Conservation (phyloP, 2,888 invertebrate genomes). For the Herminia tarsipennalis region DNA sequence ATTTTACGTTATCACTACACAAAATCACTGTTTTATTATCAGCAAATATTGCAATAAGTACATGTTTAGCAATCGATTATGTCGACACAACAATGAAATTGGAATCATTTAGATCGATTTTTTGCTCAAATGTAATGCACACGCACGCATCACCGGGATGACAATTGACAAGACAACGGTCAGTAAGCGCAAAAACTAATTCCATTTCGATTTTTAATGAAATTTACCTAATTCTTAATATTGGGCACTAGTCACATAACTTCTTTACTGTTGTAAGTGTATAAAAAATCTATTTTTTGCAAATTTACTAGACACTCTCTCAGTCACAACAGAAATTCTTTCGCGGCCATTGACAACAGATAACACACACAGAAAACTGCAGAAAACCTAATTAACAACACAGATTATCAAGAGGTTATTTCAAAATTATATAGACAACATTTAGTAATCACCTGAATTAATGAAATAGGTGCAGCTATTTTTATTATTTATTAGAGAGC, state of each 20-base stretch:
- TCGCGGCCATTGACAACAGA: slow-evolving; percentile 46
- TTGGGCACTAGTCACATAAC: slow-evolving; percentile 27
- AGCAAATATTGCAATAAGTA: slow-evolving; percentile 14
- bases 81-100: slow-evolving; percentile 37
- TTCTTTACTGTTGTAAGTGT: slow-evolving; percentile 18
- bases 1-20: slow-evolving; percentile 10
- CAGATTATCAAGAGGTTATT: slow-evolving; percentile 10
- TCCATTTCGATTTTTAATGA: slow-evolving; percentile 3
- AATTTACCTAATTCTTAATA: slow-evolving; percentile 30
- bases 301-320: slow-evolving; percentile 10
- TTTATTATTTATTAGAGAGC: too few relatives aligned
- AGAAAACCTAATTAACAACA: background rate
- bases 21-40: slow-evolving; percentile 15
- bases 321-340: slow-evolving; percentile 37
- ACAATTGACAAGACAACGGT: slow-evolving; percentile 53
- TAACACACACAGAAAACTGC: slow-evolving; percentile 17
- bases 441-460: too few relatives aligned
- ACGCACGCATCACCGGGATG: slow-evolving; percentile 64
- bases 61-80: slow-evolving; percentile 23
- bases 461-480: too few relatives aligned
- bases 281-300: slow-evolving; percentile 7
- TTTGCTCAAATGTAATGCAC: slow-evolving; percentile 53
- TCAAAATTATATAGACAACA: too few relatives aligned
- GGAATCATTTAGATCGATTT: slow-evolving; percentile 49
- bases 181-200: slow-evolving; percentile 22